Percentiles rank a stretch among this genome's conserved stretches.
These are phyloP conservation scores for Furcula furcula DNA, from an alignment of 2,888 invertebrate species.

Conservation along the genomic window DNA sequence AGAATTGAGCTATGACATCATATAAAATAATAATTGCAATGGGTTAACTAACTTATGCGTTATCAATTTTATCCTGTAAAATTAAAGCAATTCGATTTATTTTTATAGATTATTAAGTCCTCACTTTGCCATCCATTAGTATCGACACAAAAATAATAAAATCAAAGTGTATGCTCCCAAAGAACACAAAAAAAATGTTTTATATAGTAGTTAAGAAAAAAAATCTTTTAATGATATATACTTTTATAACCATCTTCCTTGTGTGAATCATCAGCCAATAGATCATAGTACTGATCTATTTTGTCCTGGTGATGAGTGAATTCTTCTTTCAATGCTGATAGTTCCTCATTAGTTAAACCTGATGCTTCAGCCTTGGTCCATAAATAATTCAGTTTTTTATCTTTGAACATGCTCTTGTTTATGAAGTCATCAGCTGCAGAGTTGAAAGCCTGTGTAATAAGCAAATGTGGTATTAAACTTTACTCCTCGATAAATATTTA, in stretches of 20 bases:
- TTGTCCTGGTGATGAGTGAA: slow-evolving; percentile 96
- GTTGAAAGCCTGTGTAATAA: slow-evolving; percentile 51
- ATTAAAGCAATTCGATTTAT: too few species aligned
- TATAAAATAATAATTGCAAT: too few species aligned
- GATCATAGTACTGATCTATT: slow-evolving; percentile 92
- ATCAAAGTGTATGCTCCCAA: too few species aligned
- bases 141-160: too few species aligned
- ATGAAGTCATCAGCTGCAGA: slow-evolving; percentile 81
- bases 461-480: neutral
- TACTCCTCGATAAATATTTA: too few species aligned
- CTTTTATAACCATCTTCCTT: slow-evolving; percentile 84
- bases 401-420: slow-evolving; percentile 91
- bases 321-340: slow-evolving; percentile 92
- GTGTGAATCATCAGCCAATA: slow-evolving; percentile 86
- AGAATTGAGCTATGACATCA: too few species aligned
- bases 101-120: too few species aligned
- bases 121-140: too few species aligned
- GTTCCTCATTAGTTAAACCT: slow-evolving; percentile 93
- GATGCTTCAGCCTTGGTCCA: slow-evolving; percentile 95
- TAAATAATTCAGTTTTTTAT: slow-evolving; percentile 93
- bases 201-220: too few species aligned
- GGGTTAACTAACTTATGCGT: too few species aligned
- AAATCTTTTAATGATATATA: slow-evolving; percentile 66
- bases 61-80: too few species aligned
- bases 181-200: too few species aligned